A percentile compares a stretch with the other conserved stretches of the same genome.
Conservation (phyloP, 2,888 invertebrate genomes). For the Pristionchus japonicus region DNA sequence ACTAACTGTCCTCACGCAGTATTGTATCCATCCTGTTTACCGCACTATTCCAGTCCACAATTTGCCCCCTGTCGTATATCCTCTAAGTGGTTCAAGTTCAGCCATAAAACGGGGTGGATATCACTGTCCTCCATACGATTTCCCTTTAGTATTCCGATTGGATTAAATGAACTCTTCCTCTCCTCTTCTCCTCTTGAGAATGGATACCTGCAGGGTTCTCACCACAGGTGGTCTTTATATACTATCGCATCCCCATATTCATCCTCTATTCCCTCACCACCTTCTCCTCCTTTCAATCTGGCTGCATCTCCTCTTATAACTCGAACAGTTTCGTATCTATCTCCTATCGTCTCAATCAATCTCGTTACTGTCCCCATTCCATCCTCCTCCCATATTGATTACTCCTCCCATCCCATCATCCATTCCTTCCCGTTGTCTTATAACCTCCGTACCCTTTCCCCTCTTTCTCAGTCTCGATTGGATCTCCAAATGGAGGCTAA, state of each 20-base stretch:
- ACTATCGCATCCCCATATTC: constrained; percentile 9
- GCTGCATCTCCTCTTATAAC: not conserved
- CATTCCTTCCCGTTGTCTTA: constrained; percentile 2
- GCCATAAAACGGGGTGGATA: not conserved
- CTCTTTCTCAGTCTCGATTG: not conserved
- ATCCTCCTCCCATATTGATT: constrained; percentile 15
- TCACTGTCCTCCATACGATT: constrained; percentile 19
- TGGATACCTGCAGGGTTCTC: constrained; percentile 9
- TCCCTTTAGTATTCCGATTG: not conserved
- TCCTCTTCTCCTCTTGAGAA: not conserved
- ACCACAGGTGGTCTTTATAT: constrained; percentile 27
- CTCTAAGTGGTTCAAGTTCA: constrained; percentile 25
- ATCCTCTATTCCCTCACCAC: constrained; percentile 23
- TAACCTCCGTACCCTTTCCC: constrained; percentile 3
- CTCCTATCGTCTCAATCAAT: constrained; percentile 29
- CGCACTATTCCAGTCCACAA: not conserved
- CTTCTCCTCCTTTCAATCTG: not conserved
- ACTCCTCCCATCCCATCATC: constrained; percentile 22
- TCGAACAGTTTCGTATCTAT: not conserved
- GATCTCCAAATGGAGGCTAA: constrained; percentile 14
- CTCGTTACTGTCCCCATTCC: not conserved
- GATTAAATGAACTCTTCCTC: constrained; percentile 12
- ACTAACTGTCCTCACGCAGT: not conserved
- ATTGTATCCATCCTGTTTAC: not conserved
- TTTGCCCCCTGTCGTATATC: not conserved